Base-by-base conservation (phyloP, 2,888 invertebrate genomes). In the Chloromyia formosa region DNA sequence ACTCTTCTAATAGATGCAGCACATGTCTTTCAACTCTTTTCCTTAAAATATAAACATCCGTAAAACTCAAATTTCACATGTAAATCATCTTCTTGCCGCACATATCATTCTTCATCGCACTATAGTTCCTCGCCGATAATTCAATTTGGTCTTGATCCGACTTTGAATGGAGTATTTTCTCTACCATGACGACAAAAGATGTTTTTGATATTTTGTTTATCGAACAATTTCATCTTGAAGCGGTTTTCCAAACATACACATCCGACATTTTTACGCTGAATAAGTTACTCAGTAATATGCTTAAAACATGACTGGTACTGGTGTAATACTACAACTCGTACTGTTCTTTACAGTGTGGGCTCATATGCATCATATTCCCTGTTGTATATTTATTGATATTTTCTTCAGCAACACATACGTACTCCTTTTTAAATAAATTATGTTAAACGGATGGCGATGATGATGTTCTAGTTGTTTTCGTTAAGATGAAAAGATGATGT, bases 141-240 rank as follows among this genome's bases (percentile, higher is more conserved):
- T 35, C 27, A 35, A 35, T 35, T 35, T 35, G 27, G 27, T 35
- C 27, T 35, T 35, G 27, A 35, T 35, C 27, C 27, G 27, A 35
- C 27, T 35, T 35, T 35, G 27, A 35, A 35, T 56, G 10, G 56
- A 14, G 53, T 10, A 10, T 56, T 56, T 56, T 18, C 56, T 56
- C 56, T 10, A 35, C 27, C 27, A 40, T 62, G 62, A 40, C 35
- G 62, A 62, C 62, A 35, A 35, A 66, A 66, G 66, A 66, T 66
- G 66, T 66, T 66, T 66, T 45, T 66, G 49, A 66, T 71, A 56
- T 71, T 9, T 73, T 76, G 75, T 76, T 76, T 76, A 75, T 75
- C 75, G 68, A 76, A 73, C 45, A 45, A 49, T 66, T 60, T 69
- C 56, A 73, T 68, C 72, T 68, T 18, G 60, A 74, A 73, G 76